Evolutionary conservation across 2,888 invertebrate species (phyloP), one percentile per base, ranked within the genome.

Genomic region (Rosalia funebris): DNA sequence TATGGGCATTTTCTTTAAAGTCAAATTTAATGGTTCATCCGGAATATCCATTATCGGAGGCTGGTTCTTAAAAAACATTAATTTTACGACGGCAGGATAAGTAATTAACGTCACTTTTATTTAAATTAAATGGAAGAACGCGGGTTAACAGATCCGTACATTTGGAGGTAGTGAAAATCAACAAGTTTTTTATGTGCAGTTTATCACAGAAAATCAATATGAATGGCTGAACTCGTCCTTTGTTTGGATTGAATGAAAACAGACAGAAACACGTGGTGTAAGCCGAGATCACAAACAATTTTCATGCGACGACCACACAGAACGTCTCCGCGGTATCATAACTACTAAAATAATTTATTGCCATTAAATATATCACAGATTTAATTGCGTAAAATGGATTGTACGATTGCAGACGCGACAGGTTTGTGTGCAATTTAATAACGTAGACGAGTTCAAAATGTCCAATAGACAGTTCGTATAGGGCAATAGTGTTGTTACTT

Each of bases 1-100:
- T 54, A 85, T 83, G 46, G 85, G 85, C 76, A 82, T 81, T 74
- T 83, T 84, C 75, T 83, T 84, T 65, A 83, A 77, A 59, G 83
- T 83, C 68, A 84, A 75, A 77, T 84, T 83, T 68, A 84, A 72
- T 31, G 84, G 84, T 69, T 84, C 84, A 60, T 81, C 81, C 50
- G 72, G 71, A 53, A 62, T 64, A 72, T 83, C 83, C 73, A 82
- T 82, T 63, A 83, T 83, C 12, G 32, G 44, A 53, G 57, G 17
- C 45, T 53, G 71, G 68, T 68, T 69, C 68, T 63, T 66, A 63
- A 65, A 62, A 66, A 66, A 69, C 71, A 71, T 71, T 62, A 70
- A 71, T 69, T 69, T 70, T 63, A 66, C 69, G 65, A 54, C 60
- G 61, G 63, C 11, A 10, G 41, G 17, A 10, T 10, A 25, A n/a